Evolutionary conservation across 1,140 invertebrate genomes (phyloP).

Genomic region (Venturia canescens): DNA sequence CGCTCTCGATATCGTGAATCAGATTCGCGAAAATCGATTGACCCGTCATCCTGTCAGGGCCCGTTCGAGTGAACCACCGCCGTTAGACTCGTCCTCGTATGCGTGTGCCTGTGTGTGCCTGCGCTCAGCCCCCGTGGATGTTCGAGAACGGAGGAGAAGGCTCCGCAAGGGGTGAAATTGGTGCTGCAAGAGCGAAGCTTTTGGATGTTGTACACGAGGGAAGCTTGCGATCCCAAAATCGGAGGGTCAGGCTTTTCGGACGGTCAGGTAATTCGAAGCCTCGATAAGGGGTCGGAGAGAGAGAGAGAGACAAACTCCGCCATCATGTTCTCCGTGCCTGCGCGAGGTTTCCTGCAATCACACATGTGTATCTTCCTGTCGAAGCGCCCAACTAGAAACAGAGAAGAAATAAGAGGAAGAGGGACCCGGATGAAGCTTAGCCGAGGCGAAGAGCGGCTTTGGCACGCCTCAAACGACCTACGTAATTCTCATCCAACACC

Average conservation of each 20-base stretch:
- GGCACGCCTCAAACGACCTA: constrained; percentile 69
- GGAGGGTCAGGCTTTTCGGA: constrained; percentile 35
- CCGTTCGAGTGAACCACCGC: constrained; percentile 23
- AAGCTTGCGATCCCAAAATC: constrained; percentile 4
- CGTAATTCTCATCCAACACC: constrained; percentile 74
- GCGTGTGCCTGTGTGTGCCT: not conserved
- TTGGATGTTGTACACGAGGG: constrained; percentile 39
- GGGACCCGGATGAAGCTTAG: constrained; percentile 7
- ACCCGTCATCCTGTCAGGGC: constrained; percentile 56
- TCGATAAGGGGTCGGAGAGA: constrained; percentile 1
- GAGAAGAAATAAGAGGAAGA: constrained; percentile 4
- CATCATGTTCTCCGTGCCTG: constrained; percentile 18
- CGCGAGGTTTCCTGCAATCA: constrained; percentile 26
- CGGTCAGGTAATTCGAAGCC: constrained; percentile 51
- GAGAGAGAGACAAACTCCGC: constrained; percentile 1
- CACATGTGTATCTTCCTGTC: not conserved
- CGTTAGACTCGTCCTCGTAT: not conserved
- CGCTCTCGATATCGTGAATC: constrained; percentile 63
- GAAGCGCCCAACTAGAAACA: not conserved
- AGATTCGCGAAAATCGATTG: constrained; percentile 52
- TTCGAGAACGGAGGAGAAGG: constrained; percentile 21
- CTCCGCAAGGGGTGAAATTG: constrained; percentile 4
- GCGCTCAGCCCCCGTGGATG: too few relatives aligned
- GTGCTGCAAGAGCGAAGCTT: constrained; percentile 37
- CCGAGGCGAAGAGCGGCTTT: constrained; percentile 33